A percentile compares a stretch with the other conserved stretches of the same genome.
phyloP scores from a whole-genome alignment of 2,888 invertebrate genomes.

The Limnephilus auricula region DNA sequence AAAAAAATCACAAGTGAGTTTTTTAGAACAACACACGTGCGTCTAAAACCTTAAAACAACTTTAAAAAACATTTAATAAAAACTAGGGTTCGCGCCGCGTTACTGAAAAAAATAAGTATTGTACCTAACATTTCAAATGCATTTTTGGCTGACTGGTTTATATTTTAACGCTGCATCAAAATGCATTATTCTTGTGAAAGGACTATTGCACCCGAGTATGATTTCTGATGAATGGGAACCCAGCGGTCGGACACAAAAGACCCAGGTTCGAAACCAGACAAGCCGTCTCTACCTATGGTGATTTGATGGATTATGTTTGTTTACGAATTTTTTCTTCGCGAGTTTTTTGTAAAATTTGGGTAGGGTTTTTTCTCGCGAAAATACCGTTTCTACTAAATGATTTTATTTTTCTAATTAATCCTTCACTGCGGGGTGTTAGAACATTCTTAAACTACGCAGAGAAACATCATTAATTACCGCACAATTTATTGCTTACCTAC shows the following conservation, averaged over 20 bases:
- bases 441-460: neutral
- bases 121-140: slow-evolving; percentile 45
- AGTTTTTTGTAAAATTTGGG: neutral
- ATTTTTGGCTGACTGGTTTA: slow-evolving; percentile 46
- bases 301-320: slow-evolving; percentile 54
- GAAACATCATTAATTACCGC: neutral
- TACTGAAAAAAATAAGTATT: slow-evolving; percentile 50
- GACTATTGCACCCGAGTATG: slow-evolving; percentile 57
- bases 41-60: neutral
- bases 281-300: slow-evolving; percentile 45
- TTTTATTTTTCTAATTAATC: slow-evolving; percentile 41
- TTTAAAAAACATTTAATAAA: neutral
- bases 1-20: neutral
- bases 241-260: slow-evolving; percentile 59
- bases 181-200: slow-evolving; percentile 52
- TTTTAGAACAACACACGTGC: slow-evolving; percentile 29
- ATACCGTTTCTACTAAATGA: slow-evolving; percentile 21
- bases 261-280: slow-evolving; percentile 56
- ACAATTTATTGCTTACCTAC: neutral
- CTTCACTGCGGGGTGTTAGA: slow-evolving; percentile 38
- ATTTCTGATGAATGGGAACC: slow-evolving; percentile 60
- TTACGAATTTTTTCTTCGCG: slow-evolving; percentile 28
- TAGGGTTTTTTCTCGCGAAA: slow-evolving; percentile 6
- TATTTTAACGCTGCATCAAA: slow-evolving; percentile 56
- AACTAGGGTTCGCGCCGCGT: neutral